Evolutionary conservation across 1,140 invertebrate species (phyloP), one percentile per base, ranked within the genome.

Genomic region (Apis florea): DNA sequence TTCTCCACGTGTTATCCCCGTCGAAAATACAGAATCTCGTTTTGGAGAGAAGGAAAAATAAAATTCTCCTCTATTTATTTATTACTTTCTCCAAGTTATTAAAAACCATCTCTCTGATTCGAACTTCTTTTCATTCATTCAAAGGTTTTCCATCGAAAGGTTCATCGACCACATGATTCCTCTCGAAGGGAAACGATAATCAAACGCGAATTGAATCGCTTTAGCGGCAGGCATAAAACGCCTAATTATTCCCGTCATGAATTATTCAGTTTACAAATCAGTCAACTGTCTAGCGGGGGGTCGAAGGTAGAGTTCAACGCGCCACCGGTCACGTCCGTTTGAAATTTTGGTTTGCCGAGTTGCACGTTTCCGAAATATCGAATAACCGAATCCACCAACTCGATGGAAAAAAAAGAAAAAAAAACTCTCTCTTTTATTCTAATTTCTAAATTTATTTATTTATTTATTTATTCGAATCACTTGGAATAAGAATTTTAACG

Each of bases 181-280:
- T 21, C 15, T 40, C 58, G 51, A 47, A 72, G 49, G 59, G 69
- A 64, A 73, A 70, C 61, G 47, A 77, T 64, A 54, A 66, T 61
- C 77, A 70, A 40, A 40, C 82, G 31, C 71, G 84, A 79, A 86
- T 83, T 83, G 63, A 83, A 59, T 56, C 71, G 84, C 81, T 71
- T 53, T 71, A 79, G 72, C 64, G 40, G 51, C 71, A 40, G 59
- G 77, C 81, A 84, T 86, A 88, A 89, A 83, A 82, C 70, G 84
- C 68, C 87, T 89, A 88, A 89, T 89, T 89, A 89, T 89, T 88
- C 88, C 78, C 24, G 17, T 64, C 80, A 89, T 89, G 88, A 89
- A 89, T 89, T 83, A 89, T 89, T 89, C 87, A 89, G 56, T 58
- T 80, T 70, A 82, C 85, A 78, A 85, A 77, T 79, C 82, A 68